Percentiles rank a stretch among this genome's conserved stretches.
These are phyloP conservation scores for Yponomeuta sedellus DNA, from an alignment of 2,888 invertebrate genomes.

Conservation along the genomic window DNA sequence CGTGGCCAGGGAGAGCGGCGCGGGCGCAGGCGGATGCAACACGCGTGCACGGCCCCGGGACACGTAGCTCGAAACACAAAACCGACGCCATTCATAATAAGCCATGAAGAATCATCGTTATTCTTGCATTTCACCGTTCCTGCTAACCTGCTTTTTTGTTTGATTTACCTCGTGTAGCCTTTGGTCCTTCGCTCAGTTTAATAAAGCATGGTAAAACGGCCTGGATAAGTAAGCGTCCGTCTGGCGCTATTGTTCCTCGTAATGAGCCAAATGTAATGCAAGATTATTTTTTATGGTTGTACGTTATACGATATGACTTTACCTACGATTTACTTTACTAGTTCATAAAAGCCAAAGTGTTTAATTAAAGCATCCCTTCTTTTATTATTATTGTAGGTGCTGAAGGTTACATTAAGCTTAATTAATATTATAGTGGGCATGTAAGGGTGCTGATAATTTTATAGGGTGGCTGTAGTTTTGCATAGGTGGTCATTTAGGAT, in stretches of 20 bases:
- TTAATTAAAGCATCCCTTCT: constrained; percentile 16
- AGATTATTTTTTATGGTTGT: constrained; percentile 35
- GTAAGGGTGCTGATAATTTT: neutral
- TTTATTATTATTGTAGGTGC: constrained; percentile 11
- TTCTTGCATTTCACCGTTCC: constrained; percentile 54
- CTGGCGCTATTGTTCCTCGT: constrained; percentile 58
- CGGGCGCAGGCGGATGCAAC: constrained; percentile 16
- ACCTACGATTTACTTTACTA: constrained; percentile 11
- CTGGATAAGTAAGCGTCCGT: constrained; percentile 60
- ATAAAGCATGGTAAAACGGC: constrained; percentile 59
- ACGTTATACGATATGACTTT: constrained; percentile 36
- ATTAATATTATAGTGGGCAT: constrained; percentile 9
- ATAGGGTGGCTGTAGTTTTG: too few relatives aligned
- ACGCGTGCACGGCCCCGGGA: constrained; percentile 37
- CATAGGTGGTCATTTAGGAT: too few relatives aligned
- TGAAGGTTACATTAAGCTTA: constrained; percentile 4
- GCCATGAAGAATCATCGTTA: constrained; percentile 67
- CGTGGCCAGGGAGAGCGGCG: constrained; percentile 12
- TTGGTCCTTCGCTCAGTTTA: constrained; percentile 52
- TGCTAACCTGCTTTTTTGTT: constrained; percentile 54
- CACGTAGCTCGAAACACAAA: constrained; percentile 46
- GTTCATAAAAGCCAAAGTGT: constrained; percentile 15
- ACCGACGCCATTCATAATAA: constrained; percentile 62
- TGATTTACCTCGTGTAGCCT: constrained; percentile 54
- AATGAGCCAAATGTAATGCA: constrained; percentile 48